Percentiles rank a stretch among this genome's conserved stretches.
These are phyloP conservation scores for Teleiodes luculella DNA, from an alignment of 2,888 invertebrate genomes.

Conservation along the genomic window DNA sequence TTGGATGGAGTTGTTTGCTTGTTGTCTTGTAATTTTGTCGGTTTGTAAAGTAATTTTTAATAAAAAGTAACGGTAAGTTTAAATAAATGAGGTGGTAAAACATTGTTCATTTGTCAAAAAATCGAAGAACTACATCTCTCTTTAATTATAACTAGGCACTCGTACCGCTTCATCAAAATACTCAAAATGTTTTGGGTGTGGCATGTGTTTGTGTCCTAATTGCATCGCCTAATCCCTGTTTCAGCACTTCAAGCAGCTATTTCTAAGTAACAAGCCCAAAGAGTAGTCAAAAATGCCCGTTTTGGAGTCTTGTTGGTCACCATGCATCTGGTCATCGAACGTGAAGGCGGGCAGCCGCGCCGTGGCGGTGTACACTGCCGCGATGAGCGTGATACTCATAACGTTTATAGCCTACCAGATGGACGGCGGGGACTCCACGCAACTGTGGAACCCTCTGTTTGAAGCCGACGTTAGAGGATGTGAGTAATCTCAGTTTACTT, in stretches of 20 bases:
- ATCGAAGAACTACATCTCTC: too few species aligned
- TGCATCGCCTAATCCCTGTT: background rate
- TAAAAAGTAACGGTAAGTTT: too few species aligned
- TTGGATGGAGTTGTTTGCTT: too few species aligned
- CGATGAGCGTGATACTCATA: slow-evolving; percentile 85
- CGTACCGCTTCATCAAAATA: too few species aligned
- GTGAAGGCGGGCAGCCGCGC: slow-evolving; percentile 87
- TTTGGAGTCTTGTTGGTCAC: slow-evolving; percentile 91
- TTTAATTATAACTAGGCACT: too few species aligned
- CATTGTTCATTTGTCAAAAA: too few species aligned
- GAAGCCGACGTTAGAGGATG: slow-evolving; percentile 89
- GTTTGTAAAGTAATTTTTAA: too few species aligned
- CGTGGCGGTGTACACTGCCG: slow-evolving; percentile 88
- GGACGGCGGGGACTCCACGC: slow-evolving; percentile 92
- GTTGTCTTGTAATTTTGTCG: too few species aligned
- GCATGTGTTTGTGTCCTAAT: background rate
- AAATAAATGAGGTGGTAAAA: too few species aligned
- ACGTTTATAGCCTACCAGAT: slow-evolving; percentile 87
- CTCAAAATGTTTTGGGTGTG: slow-evolving; percentile 1
- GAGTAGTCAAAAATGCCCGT: slow-evolving; percentile 78
- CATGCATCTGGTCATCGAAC: slow-evolving; percentile 90
- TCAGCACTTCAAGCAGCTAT: background rate
- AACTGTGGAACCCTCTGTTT: slow-evolving; percentile 92
- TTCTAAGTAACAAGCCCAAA: background rate
- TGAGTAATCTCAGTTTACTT: slow-evolving; percentile 59